Evolutionary conservation across 30 jellyfish, hydroid and myxozoan species (phyloP), one percentile per base, ranked within the genome.

Genomic region (Aurelia sp.): DNA sequence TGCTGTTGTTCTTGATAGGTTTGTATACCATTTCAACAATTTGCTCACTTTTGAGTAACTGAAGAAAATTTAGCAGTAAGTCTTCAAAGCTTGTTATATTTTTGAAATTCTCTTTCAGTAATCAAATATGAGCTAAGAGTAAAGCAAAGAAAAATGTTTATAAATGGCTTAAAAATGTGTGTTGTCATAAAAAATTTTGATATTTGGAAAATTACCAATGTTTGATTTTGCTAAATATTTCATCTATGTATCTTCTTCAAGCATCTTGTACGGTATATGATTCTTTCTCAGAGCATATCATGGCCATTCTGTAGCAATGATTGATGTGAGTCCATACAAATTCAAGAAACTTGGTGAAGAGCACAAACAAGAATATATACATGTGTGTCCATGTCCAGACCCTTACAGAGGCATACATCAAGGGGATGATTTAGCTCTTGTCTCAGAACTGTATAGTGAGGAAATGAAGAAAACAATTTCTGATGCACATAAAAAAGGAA

Each of bases 291-390:
- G 99, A 31, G 99, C 99, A 11, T 94, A 94, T 62, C 99, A 94
- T 81, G 99, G 99, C 3, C 99, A 94, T 64, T 94, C 99, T 0
- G 92, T 81, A 10, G 88, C 99, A 30, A 88, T 94, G 76, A 79
- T 88, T 44, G 97, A 89, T 19, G 81, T 89, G 63, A 94, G 99
- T 71, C 99, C 99, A 13, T 94, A 94, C 84, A 94, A 94, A 74
- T 94, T 86, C 77, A 89, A 74, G 69, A 73, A 57, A 21, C 79
- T 86, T 59, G 73, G 81, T 11, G 61, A 64, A 21, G 55, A 44
- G 13, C 55, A 44, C 55, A 87, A 82, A 53, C 66, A 57, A 44
- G 97, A 94, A 10, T 68, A 77, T 63, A 89, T 94, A 48, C 99
- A 94, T 76, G 96, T 94, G 17, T 69, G 92, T 18, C 96, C 94